phyloP scores from a whole-genome alignment of 2,888 invertebrate species.

The Thera britannica region DNA sequence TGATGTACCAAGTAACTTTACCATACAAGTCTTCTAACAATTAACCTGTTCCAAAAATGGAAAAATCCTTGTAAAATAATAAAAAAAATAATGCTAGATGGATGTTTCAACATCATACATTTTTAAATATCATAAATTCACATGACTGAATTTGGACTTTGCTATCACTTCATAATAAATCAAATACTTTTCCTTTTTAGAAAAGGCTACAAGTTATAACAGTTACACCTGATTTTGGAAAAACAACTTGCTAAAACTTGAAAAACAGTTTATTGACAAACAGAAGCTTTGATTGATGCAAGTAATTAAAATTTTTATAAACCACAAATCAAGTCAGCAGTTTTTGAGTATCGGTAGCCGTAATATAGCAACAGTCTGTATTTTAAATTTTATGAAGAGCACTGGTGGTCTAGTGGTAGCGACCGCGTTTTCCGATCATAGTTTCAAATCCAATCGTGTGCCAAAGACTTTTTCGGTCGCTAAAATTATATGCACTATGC shows the following conservation, averaged over 20 bases:
- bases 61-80: constrained; percentile 3
- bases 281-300: constrained; percentile 37
- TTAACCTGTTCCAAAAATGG: neutral
- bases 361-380: neutral
- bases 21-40: neutral
- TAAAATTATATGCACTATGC: too few species aligned
- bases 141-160: constrained; percentile 19
- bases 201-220: constrained; percentile 11
- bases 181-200: constrained; percentile 19
- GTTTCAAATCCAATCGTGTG: too few species aligned
- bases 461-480: too few species aligned
- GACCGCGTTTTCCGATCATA: too few species aligned
- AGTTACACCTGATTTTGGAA: constrained; percentile 17
- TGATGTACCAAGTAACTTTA: neutral
- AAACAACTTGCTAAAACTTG: constrained; percentile 20
- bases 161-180: constrained; percentile 24
- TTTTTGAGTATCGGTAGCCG: constrained; percentile 9
- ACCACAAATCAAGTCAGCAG: constrained; percentile 19
- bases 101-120: neutral
- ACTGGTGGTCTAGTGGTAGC: too few species aligned
- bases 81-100: constrained; percentile 4
- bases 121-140: constrained; percentile 27
- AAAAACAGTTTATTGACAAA: constrained; percentile 33
- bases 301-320: constrained; percentile 34
- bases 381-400: too few species aligned